Evolutionary conservation across 2,888 invertebrate genomes (phyloP).

Genomic region (Achlya flavicornis): DNA sequence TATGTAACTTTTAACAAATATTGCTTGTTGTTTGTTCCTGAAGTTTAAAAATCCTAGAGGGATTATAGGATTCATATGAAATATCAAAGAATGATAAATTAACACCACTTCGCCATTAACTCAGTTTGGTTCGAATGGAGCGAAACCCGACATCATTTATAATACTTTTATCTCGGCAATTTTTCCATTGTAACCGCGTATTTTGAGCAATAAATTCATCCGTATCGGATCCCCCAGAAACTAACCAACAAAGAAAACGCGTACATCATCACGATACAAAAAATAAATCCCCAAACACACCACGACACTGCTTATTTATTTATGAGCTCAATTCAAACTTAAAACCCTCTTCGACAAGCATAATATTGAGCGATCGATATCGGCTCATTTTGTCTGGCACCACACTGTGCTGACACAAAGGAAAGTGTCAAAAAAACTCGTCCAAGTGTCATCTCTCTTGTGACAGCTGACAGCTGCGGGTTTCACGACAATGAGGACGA

Average conservation of each 20-base stretch:
- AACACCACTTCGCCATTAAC: conserved; percentile 5
- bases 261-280: conserved; percentile 69
- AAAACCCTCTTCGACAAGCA: conserved; percentile 66
- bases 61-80: not conserved
- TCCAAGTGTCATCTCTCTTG: conserved; percentile 74
- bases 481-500: conserved; percentile 65
- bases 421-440: conserved; percentile 73
- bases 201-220: conserved; percentile 54
- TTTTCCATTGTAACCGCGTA: conserved; percentile 27
- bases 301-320: conserved; percentile 80
- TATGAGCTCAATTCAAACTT: conserved; percentile 74
- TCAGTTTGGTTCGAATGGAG: conserved; percentile 10
- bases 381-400: conserved; percentile 71
- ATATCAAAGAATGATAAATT: not conserved
- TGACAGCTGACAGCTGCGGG: conserved; percentile 80
- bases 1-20: too few species aligned
- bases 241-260: conserved; percentile 65
- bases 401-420: conserved; percentile 70
- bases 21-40: too few species aligned
- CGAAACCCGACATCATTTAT: conserved; percentile 25
- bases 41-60: too few species aligned
- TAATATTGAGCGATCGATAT: conserved; percentile 81
- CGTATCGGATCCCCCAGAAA: conserved; percentile 68
- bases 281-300: conserved; percentile 62
- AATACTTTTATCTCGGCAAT: conserved; percentile 24